A percentile compares a stretch with the other conserved stretches of the same genome.
phyloP scores from a whole-genome alignment of 2,797 vertebrate species.

The Tympanoctomys barrerae region DNA sequence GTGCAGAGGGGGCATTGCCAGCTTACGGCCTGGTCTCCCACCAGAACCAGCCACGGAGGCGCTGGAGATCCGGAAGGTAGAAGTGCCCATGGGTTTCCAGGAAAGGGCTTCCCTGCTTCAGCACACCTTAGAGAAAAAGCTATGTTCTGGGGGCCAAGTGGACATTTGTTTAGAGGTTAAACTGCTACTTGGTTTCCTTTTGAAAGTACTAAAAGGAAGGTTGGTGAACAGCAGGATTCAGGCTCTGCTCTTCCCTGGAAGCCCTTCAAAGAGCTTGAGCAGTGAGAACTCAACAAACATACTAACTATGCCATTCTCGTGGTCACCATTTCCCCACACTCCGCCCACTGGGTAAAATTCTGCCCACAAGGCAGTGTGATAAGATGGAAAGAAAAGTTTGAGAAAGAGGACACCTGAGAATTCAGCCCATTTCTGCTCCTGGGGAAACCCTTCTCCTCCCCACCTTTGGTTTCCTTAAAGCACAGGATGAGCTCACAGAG shows the following conservation, averaged over 20 bases:
- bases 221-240: neutral
- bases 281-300: neutral
- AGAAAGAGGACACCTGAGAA: neutral
- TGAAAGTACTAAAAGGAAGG: constrained; percentile 22
- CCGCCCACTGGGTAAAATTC: neutral
- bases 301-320: neutral
- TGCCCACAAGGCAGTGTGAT: neutral
- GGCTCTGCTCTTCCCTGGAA: neutral
- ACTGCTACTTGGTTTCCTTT: constrained; percentile 22
- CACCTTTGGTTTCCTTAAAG: neutral
- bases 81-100: neutral
- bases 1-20: neutral
- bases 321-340: neutral
- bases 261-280: neutral
- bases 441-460: neutral
- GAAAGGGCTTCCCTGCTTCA: neutral
- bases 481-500: neutral
- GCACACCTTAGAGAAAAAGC: neutral
- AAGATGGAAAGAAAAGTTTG: neutral
- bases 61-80: neutral
- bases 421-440: neutral
- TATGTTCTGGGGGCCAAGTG: neutral
- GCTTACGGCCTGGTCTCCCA: neutral
- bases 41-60: fast-evolving
- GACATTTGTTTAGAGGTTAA: neutral